Base-by-base conservation (phyloP, 2,888 invertebrate genomes). In the Venusia cambrica region DNA sequence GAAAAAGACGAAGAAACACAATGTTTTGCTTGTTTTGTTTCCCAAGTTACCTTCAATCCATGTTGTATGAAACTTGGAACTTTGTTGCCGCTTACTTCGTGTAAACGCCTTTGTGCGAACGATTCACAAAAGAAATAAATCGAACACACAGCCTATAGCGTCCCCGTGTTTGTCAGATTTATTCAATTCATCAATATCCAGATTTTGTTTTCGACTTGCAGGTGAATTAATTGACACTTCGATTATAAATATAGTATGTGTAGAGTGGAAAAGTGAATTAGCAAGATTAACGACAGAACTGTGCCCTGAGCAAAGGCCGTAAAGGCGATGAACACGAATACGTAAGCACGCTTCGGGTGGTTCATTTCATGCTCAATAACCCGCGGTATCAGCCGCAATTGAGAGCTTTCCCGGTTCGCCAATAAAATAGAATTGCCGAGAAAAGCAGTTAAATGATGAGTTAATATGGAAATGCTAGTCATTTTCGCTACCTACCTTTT, bases 341-440 rank as follows among this genome's bases (percentile, higher is more conserved):
- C 30, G 33, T 17, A 39, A 47, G 34, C 37, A n/a, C 26, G 42
- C 45, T 46, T 43, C 24, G 25, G 46, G 27, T 44, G 43, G 26
- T 48, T 48, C 48, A 54, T 54, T 54, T 54, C 51, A 53, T 41
- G 54, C 41, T 45, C 46, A 37, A 45, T 40, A 33, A 30, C 38
- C 24, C 32, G 39, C 34, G 38, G 43, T 22, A 27, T 37, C 25
- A 19, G 28, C 5, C 18, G 16, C 29, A 28, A 33, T 35, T 36
- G 26, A 27, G 32, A 15, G 29, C 19, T 32, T 36, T 28, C 40
- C 31, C 31, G 22, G 35, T 40, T 31, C 36, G 26, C 13, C 33
- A 10, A 27, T 34, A 37, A 35, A 34, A 41, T 21, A 11, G 15
- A 38, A 32, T 36, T 32, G 19, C 28, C 28, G 15, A 28, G 21